Percentiles rank a stretch among this genome's conserved stretches.
Evolutionary conservation across 1,140 invertebrate species (phyloP).

Genomic region (Achatina immaculata): DNA sequence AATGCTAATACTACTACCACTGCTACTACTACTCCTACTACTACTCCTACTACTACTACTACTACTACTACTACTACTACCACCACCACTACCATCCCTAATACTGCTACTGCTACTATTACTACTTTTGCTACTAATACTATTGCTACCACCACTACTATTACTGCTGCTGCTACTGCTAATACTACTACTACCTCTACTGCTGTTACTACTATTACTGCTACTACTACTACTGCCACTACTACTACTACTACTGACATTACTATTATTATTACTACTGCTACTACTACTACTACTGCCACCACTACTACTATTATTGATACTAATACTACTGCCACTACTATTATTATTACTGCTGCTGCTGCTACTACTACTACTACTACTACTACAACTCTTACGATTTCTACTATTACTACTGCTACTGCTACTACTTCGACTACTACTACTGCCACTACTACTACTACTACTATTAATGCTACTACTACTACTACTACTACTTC

Average conservation of each 20-base stretch:
- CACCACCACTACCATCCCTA: background rate
- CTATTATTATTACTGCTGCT: background rate
- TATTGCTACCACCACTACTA: background rate
- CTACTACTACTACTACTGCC: conserved; percentile 7
- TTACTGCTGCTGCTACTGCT: background rate
- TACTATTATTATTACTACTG: conserved; percentile 31
- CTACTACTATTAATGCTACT: too few relatives aligned
- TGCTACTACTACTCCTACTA: conserved; percentile 23
- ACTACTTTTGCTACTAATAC: background rate
- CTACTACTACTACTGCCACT: conserved; percentile 11
- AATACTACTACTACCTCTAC: conserved; percentile 4
- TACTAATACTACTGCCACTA: conserved; percentile 8
- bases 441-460: too few relatives aligned
- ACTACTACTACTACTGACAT: conserved; percentile 17
- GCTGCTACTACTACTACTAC: conserved; percentile 16
- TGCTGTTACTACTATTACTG: conserved; percentile 23
- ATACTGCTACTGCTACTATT: conserved; percentile 5
- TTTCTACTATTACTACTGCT: background rate
- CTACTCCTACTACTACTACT: conserved; percentile 15
- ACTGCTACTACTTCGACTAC: too few relatives aligned
- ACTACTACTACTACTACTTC: too few relatives aligned
- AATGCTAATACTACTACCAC: conserved; percentile 8
- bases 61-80: background rate
- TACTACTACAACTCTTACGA: background rate
- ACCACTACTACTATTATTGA: background rate